Conservation (phyloP, 2,113 vertebrate genomes). For the Semicossyphus pulcher region DNA sequence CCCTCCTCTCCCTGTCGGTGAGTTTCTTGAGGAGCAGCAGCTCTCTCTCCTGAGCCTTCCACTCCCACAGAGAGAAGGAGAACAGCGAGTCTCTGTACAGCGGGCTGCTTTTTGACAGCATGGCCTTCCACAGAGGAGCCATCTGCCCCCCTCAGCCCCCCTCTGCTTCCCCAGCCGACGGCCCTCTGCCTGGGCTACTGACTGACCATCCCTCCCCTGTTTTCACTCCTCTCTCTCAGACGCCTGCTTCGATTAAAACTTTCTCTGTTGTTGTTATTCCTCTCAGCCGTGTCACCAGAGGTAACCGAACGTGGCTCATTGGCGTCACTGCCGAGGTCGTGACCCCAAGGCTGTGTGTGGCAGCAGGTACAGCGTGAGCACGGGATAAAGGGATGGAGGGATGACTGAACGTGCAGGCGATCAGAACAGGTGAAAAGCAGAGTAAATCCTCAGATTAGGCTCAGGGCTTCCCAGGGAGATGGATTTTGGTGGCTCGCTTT, state of each 20-base stretch:
- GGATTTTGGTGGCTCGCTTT: not conserved
- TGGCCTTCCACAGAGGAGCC: conserved; percentile 85
- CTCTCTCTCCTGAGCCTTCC: conserved; percentile 81
- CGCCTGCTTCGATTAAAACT: not conserved
- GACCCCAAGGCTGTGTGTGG: conserved; percentile 8
- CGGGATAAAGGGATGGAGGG: conserved; percentile 37
- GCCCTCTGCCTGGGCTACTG: conserved; percentile 17
- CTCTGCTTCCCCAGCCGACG: not conserved
- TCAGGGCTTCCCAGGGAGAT: conserved; percentile 15
- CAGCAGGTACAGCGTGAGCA: conserved; percentile 36
- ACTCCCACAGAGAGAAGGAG: conserved; percentile 85
- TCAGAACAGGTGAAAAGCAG: conserved; percentile 30
- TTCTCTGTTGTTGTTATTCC: not conserved
- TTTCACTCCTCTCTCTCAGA: not conserved
- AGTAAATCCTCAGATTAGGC: conserved; percentile 70
- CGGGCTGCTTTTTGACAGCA: conserved; percentile 85
- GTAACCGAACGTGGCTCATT: conserved; percentile 15
- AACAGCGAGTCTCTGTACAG: conserved; percentile 84
- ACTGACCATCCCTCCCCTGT: conserved; percentile 19
- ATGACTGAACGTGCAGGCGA: not conserved
- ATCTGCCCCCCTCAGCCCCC: conserved; percentile 48
- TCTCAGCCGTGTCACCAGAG: conserved; percentile 1
- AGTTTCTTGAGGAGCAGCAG: conserved; percentile 78
- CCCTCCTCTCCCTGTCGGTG: conserved; percentile 76
- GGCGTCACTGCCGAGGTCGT: conserved; percentile 21